These are phyloP conservation scores for Nycticorax nycticorax DNA, from an alignment of 2,113 vertebrate species.

Conservation along the genomic window DNA sequence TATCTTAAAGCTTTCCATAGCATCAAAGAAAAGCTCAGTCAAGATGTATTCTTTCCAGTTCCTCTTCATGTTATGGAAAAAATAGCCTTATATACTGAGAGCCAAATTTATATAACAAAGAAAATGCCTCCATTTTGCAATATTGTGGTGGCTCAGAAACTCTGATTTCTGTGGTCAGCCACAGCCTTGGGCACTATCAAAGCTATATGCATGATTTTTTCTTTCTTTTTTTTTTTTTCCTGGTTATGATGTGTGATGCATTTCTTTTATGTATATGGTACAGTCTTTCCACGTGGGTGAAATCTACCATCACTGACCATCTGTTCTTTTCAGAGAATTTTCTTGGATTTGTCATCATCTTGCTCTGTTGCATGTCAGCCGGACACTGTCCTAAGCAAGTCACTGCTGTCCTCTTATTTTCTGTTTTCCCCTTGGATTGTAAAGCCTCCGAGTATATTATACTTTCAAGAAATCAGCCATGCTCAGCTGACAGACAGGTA, in stretches of 20 bases:
- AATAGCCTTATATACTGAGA: background rate
- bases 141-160: background rate
- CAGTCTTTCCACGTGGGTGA: background rate
- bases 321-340: background rate
- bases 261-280: background rate
- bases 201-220: background rate
- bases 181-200: background rate
- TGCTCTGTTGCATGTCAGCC: background rate
- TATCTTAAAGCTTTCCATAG: background rate
- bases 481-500: background rate
- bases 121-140: background rate
- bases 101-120: background rate
- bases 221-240: background rate
- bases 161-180: background rate
- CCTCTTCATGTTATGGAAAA: background rate
- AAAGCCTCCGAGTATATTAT: background rate
- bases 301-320: background rate
- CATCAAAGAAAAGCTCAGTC: background rate
- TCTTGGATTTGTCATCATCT: background rate
- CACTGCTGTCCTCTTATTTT: background rate
- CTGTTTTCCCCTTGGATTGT: background rate
- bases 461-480: background rate
- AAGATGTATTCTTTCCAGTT: background rate
- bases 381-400: background rate
- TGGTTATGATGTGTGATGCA: background rate